phyloP scores from a whole-genome alignment of 2,113 vertebrate genomes.

The Pristiophorus japonicus region DNA sequence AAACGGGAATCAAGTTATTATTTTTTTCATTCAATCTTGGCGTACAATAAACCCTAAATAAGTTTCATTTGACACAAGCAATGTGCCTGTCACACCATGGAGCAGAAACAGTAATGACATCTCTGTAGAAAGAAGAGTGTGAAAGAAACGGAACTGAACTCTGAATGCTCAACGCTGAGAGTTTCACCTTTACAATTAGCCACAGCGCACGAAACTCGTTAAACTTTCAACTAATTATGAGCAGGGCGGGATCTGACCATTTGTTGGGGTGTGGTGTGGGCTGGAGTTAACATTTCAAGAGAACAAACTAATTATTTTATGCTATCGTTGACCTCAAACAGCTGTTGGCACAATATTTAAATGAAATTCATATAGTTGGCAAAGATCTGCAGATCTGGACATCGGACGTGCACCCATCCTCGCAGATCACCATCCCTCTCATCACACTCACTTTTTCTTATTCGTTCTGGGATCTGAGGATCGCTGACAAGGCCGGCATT shows the following conservation, averaged over 20 bases:
- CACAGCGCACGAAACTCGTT: neutral
- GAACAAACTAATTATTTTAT: constrained; percentile 5
- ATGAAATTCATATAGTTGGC: neutral
- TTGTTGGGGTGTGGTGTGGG: neutral
- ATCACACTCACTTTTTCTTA: too few species aligned
- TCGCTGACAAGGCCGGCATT: too few species aligned
- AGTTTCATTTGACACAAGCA: neutral
- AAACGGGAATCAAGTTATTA: too few species aligned
- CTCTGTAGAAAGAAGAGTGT: neutral
- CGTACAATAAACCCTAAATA: neutral
- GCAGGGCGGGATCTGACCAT: neutral
- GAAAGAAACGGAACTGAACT: neutral
- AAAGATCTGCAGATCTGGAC: neutral
- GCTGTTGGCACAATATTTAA: neutral
- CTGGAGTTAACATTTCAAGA: neutral
- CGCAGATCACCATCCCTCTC: too few species aligned
- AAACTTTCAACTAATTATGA: neutral
- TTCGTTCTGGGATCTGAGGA: too few species aligned
- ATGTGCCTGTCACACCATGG: too few species aligned
- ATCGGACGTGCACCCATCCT: neutral
- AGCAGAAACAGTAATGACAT: too few species aligned
- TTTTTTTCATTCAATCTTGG: too few species aligned
- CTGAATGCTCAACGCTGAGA: neutral
- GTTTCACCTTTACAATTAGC: neutral
- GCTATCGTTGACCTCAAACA: neutral